Conservation (phyloP, 2,888 invertebrate genomes). For the Carcina quercana region DNA sequence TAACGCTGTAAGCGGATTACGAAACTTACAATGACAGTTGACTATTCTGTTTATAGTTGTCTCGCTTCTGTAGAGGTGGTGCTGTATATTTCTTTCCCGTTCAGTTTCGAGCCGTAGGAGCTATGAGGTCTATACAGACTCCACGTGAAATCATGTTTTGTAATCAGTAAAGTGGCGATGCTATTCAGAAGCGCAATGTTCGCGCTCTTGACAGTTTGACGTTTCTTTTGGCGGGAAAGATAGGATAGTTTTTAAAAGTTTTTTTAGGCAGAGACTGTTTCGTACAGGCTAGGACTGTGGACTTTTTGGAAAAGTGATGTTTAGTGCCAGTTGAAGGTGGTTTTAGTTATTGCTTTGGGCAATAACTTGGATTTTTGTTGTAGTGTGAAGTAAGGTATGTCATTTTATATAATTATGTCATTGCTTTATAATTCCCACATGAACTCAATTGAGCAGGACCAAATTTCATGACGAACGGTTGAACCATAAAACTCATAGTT, state of each 20-base stretch:
- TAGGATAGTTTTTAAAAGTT: too few species aligned
- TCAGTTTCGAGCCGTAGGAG: constrained; percentile 35
- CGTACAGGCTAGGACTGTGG: constrained; percentile 36
- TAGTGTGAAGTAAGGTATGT: constrained; percentile 34
- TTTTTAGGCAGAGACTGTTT: too few species aligned
- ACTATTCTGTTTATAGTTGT: constrained; percentile 25
- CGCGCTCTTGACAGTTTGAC: constrained; percentile 67
- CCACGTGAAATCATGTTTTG: constrained; percentile 71
- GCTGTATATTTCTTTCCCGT: constrained; percentile 47
- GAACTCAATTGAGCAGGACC: too few species aligned
- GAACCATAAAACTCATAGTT: too few species aligned
- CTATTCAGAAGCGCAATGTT: constrained; percentile 61
- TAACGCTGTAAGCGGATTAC: constrained; percentile 62
- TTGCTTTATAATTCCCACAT: too few species aligned
- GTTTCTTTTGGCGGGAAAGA: constrained; percentile 65
- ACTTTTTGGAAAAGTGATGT: constrained; percentile 55
- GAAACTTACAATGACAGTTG: constrained; percentile 68
- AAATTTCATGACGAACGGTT: too few species aligned
- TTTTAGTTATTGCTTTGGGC: constrained; percentile 60
- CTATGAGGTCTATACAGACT: constrained; percentile 54
- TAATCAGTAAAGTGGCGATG: constrained; percentile 71
- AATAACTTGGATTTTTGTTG: constrained; percentile 65
- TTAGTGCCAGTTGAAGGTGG: constrained; percentile 52
- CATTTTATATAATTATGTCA: too few species aligned
- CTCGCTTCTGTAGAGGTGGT: constrained; percentile 3